Conservation (phyloP, 2,888 invertebrate species). For the Stenodema calcarata region DNA sequence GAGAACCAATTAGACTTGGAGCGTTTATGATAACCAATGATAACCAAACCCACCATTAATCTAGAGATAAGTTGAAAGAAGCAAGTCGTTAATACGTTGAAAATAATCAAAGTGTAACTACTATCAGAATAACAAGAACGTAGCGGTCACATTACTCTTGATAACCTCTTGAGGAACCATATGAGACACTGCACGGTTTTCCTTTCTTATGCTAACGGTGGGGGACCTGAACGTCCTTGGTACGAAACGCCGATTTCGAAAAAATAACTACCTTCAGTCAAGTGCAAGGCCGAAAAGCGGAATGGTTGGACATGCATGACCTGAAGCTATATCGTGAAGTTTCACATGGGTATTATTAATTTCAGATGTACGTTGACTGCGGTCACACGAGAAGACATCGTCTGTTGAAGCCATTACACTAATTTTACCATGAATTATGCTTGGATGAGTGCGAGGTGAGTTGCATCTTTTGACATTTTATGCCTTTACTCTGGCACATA, state of each 20-base stretch:
- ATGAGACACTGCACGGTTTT: background rate
- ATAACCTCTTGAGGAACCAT: too few relatives aligned
- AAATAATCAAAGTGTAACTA: too few relatives aligned
- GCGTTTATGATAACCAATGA: too few relatives aligned
- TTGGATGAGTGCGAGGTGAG: conserved; percentile 31
- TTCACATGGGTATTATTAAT: background rate
- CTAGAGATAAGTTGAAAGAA: too few relatives aligned
- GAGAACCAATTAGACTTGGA: too few relatives aligned
- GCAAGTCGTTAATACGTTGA: too few relatives aligned
- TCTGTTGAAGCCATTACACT: background rate
- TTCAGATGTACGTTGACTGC: background rate
- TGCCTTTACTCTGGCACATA: too few relatives aligned
- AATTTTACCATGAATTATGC: conserved; percentile 8
- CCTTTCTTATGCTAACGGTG: background rate
- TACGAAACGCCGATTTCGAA: background rate
- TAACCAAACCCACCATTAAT: too few relatives aligned
- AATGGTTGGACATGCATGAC: background rate
- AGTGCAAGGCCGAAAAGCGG: background rate
- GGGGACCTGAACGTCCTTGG: background rate
- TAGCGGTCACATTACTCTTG: too few relatives aligned
- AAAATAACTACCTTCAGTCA: background rate
- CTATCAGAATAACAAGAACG: too few relatives aligned
- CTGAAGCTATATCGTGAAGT: background rate
- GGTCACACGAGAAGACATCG: background rate
- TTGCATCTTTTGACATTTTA: background rate